A percentile compares a stretch with the other conserved stretches of the same genome.
These are phyloP conservation scores for Sus cebifrons DNA, from an alignment of 2,797 vertebrate species.

Conservation along the genomic window DNA sequence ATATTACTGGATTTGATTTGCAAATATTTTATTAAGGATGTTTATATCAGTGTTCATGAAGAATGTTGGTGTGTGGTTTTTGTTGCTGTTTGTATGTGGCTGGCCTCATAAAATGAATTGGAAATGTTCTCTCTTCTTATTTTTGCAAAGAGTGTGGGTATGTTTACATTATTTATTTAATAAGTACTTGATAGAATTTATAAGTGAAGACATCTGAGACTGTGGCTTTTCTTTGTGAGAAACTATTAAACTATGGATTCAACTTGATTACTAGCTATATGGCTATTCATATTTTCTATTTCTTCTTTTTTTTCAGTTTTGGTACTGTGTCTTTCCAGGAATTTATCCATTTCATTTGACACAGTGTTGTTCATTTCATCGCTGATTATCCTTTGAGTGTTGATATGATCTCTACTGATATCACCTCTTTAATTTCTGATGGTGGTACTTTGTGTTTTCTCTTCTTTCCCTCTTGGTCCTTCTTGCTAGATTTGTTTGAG, in stretches of 20 bases:
- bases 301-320: not conserved
- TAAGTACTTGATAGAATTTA: not conserved
- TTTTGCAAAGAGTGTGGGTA: not conserved
- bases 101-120: not conserved
- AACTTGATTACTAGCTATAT: not conserved
- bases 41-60: slow-evolving; percentile 45
- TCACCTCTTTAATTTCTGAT: not conserved
- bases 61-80: not conserved
- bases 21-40: slow-evolving; percentile 38
- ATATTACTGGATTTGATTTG: slow-evolving; percentile 12
- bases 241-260: slow-evolving; percentile 45
- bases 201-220: not conserved
- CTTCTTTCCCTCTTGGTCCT: not conserved
- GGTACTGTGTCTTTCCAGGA: not conserved
- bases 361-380: not conserved
- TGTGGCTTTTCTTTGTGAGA: slow-evolving; percentile 5
- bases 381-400: not conserved
- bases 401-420: not conserved
- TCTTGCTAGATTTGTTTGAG: not conserved
- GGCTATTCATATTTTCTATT: not conserved
- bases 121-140: slow-evolving; percentile 3
- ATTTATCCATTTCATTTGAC: slow-evolving; percentile 41
- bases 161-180: slow-evolving; percentile 31
- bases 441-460: not conserved
- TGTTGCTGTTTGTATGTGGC: not conserved